A percentile compares a stretch with the other conserved stretches of the same genome.
These are phyloP conservation scores for Pipa parva DNA, from an alignment of 2,113 vertebrate species.

Conservation along the genomic window DNA sequence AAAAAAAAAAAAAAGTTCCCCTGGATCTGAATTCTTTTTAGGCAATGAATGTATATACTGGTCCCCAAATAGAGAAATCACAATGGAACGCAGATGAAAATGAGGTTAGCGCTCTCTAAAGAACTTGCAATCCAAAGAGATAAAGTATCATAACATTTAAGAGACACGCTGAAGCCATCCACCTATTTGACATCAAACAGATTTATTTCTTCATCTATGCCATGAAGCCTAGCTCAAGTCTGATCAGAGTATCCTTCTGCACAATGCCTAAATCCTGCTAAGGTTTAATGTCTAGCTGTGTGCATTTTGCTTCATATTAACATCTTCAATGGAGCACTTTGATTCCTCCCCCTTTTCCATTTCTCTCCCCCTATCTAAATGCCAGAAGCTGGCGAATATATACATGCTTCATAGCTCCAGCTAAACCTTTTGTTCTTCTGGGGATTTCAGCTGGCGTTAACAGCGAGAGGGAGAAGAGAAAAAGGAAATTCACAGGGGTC, in stretches of 20 bases:
- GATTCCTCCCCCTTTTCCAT: slow-evolving; percentile 60
- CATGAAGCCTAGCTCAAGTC: slow-evolving; percentile 53
- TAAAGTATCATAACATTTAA: neutral
- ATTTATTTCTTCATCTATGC: slow-evolving; percentile 46
- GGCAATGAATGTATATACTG: no score
- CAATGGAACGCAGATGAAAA: no score
- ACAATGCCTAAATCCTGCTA: slow-evolving; percentile 76
- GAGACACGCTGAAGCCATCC: neutral
- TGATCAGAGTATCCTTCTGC: slow-evolving; percentile 75
- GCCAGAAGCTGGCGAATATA: slow-evolving; percentile 81
- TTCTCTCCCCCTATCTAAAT: slow-evolving; percentile 63
- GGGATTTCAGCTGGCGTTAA: slow-evolving; percentile 77
- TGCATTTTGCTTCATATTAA: slow-evolving; percentile 81
- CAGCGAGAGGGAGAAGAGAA: slow-evolving; percentile 68
- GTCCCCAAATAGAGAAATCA: no score
- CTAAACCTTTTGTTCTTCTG: slow-evolving; percentile 83
- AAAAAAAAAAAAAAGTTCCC: no score
- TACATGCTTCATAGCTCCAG: slow-evolving; percentile 82
- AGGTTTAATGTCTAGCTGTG: slow-evolving; percentile 78
- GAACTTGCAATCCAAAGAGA: neutral
- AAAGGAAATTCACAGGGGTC: slow-evolving; percentile 82
- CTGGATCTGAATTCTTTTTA: no score
- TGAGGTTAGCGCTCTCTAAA: neutral
- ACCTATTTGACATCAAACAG: slow-evolving; percentile 26
- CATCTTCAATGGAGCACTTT: slow-evolving; percentile 79